These are phyloP conservation scores for Cyanocitta stelleri DNA, from an alignment of 2,113 vertebrate genomes.

Conservation along the genomic window DNA sequence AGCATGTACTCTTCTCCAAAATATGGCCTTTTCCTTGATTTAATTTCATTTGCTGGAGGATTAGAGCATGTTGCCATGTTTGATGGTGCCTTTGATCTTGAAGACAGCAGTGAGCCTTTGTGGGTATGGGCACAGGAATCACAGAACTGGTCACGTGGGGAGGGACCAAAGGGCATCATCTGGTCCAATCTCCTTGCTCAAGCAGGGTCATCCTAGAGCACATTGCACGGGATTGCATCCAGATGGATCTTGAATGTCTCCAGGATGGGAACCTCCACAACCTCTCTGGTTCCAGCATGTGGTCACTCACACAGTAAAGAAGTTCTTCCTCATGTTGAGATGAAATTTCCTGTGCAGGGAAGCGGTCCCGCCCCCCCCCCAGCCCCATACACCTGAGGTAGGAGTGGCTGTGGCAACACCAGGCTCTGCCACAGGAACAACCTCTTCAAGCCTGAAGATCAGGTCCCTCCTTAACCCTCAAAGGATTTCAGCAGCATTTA, in stretches of 20 bases:
- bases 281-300: not conserved
- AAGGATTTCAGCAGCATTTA: not conserved
- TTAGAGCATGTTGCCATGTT: not conserved
- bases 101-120: not conserved
- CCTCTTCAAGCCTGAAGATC: not conserved
- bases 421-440: not conserved
- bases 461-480: not conserved
- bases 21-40: not conserved
- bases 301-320: not conserved
- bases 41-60: not conserved
- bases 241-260: not conserved
- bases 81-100: not conserved
- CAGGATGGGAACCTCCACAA: not conserved
- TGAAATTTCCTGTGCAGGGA: not conserved
- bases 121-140: not conserved
- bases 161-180: not conserved
- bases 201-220: not conserved
- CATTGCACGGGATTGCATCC: not conserved
- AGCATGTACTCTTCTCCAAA: not conserved
- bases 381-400: not conserved
- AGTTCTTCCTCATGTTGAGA: not conserved
- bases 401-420: not conserved
- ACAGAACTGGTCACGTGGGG: not conserved
- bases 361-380: not conserved
- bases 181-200: not conserved